Percentiles rank a stretch among this genome's conserved stretches.
phyloP scores from a whole-genome alignment of 2,113 vertebrate species.

The Phalacrocorax carbo region DNA sequence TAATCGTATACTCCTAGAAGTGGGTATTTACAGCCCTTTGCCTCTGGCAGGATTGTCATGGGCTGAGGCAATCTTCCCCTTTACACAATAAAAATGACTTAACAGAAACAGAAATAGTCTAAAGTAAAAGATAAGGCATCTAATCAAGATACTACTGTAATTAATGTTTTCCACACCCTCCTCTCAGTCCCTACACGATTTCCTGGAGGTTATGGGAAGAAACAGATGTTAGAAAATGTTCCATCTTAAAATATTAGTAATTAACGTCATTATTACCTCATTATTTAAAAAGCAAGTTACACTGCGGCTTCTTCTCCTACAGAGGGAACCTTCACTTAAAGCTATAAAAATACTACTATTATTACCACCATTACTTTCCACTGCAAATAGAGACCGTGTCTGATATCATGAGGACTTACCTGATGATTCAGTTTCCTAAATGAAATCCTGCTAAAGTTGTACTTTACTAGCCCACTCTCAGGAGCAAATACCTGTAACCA shows the following conservation, averaged over 20 bases:
- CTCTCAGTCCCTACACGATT: not conserved
- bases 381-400: not conserved
- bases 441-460: not conserved
- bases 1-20: not conserved
- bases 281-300: not conserved
- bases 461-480: not conserved
- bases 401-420: not conserved
- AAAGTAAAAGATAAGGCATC: not conserved
- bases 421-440: not conserved
- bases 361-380: not conserved
- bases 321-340: not conserved
- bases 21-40: not conserved
- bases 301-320: not conserved
- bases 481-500: not conserved
- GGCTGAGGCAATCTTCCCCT: not conserved
- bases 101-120: not conserved
- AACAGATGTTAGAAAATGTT: not conserved
- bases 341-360: not conserved
- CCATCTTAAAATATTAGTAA: not conserved
- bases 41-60: not conserved
- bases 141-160: not conserved
- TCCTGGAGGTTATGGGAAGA: not conserved
- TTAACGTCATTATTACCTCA: not conserved
- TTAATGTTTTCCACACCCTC: not conserved
- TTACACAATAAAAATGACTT: not conserved